Evolutionary conservation across 1,140 invertebrate species (phyloP).

Genomic region (Phenacoccus solenopsis): DNA sequence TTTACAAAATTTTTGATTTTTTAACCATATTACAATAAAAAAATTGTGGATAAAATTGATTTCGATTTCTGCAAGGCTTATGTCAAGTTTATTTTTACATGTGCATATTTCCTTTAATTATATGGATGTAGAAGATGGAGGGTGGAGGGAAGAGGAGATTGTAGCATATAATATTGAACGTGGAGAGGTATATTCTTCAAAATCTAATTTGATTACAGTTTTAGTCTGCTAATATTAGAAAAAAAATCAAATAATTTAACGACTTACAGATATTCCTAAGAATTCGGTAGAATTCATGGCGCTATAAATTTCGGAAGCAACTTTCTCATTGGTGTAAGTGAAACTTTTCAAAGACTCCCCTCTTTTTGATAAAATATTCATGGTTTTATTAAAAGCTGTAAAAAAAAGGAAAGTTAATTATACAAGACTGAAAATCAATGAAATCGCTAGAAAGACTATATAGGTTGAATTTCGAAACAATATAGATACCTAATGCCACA

Average conservation of each 20-base stretch:
- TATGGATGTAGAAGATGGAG: too few relatives aligned
- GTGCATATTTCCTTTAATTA: neutral
- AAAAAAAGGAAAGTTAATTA: conserved; percentile 10
- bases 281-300: conserved; percentile 97
- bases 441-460: neutral
- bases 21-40: too few relatives aligned
- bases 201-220: too few relatives aligned
- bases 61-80: too few relatives aligned
- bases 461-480: neutral
- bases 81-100: too few relatives aligned
- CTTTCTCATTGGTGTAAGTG: conserved; percentile 90
- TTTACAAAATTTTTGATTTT: too few relatives aligned
- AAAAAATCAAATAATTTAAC: too few relatives aligned
- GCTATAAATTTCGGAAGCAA: conserved; percentile 87
- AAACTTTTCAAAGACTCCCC: conserved; percentile 85
- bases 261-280: conserved; percentile 87
- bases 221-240: too few relatives aligned
- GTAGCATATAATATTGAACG: too few relatives aligned
- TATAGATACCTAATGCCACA: conserved; percentile 61
- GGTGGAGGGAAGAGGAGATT: too few relatives aligned
- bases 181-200: too few relatives aligned
- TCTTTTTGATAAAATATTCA: conserved; percentile 63
- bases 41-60: too few relatives aligned
- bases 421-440: neutral
- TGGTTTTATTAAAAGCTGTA: conserved; percentile 89